These are phyloP conservation scores for Physella acuta DNA, from an alignment of 1,140 invertebrate species.

Conservation along the genomic window DNA sequence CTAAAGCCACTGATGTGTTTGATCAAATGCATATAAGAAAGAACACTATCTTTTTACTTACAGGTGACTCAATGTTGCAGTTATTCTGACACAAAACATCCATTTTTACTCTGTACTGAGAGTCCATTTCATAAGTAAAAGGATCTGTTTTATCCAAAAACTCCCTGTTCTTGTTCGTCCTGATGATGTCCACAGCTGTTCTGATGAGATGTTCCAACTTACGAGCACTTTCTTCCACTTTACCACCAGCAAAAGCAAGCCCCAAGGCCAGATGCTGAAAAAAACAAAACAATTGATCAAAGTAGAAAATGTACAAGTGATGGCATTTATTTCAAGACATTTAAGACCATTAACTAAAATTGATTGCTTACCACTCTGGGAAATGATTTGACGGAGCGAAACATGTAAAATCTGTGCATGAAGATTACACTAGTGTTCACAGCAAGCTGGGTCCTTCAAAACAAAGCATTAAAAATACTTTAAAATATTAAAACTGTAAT, in stretches of 20 bases:
- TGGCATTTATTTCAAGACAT: too few species aligned
- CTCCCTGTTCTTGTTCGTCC: constrained; percentile 17
- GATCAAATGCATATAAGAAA: too few species aligned
- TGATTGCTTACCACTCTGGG: constrained; percentile 21
- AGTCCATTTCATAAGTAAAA: constrained; percentile 17
- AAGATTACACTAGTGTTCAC: constrained; percentile 26
- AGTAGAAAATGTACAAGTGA: background rate
- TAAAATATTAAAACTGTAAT: too few species aligned
- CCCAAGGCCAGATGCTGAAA: constrained; percentile 23
- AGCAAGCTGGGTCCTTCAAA: constrained; percentile 17
- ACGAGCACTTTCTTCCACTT: constrained; percentile 24
- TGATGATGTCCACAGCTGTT: constrained; percentile 14
- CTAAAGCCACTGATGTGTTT: too few species aligned
- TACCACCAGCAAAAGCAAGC: constrained; percentile 25
- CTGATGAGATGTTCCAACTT: constrained; percentile 24
- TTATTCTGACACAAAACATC: constrained; percentile 15
- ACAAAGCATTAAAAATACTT: too few species aligned
- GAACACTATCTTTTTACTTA: too few species aligned
- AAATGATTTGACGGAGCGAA: constrained; percentile 7
- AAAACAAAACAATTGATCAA: background rate
- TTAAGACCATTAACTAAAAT: too few species aligned
- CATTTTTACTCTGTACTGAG: constrained; percentile 9
- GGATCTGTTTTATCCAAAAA: constrained; percentile 21
- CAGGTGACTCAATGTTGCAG: constrained; percentile 8
- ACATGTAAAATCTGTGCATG: constrained; percentile 27